These are phyloP conservation scores for Chromobotia macracanthus DNA, from an alignment of 2,797 vertebrate genomes.

Conservation along the genomic window DNA sequence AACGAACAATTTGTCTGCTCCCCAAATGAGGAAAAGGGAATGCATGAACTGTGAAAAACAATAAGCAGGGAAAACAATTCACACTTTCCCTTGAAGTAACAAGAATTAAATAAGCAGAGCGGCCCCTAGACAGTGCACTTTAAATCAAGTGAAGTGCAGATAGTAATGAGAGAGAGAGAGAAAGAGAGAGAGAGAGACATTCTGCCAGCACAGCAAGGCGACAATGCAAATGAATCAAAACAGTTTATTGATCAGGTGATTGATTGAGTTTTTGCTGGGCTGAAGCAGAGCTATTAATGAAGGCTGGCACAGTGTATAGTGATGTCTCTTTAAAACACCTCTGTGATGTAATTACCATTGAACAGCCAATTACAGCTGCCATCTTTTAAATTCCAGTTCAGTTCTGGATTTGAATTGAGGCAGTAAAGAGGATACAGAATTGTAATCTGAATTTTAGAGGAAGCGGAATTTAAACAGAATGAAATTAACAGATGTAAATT, in stretches of 20 bases:
- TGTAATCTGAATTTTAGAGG: too few species aligned
- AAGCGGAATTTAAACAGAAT: too few species aligned
- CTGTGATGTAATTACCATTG: conserved; percentile 61
- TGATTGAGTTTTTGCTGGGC: conserved; percentile 57
- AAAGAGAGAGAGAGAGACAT: not conserved
- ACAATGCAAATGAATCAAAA: conserved; percentile 55
- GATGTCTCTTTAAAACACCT: conserved; percentile 57
- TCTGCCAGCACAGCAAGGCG: conserved; percentile 12
- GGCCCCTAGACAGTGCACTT: conserved; percentile 4
- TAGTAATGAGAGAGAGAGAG: conserved; percentile 1
- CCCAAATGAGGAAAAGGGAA: conserved; percentile 29
- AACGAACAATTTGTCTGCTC: conserved; percentile 26
- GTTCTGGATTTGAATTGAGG: not conserved
- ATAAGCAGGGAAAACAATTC: not conserved
- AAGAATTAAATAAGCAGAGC: not conserved
- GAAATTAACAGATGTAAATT: too few species aligned
- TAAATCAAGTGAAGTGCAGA: conserved; percentile 41
- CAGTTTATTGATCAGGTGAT: conserved; percentile 57
- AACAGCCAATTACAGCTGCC: conserved; percentile 58
- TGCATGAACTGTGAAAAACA: conserved; percentile 25
- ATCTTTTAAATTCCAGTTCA: not conserved
- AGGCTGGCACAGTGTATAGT: conserved; percentile 26
- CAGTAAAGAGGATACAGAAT: not conserved
- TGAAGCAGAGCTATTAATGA: conserved; percentile 59
- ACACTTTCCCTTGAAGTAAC: not conserved